Percentiles rank a stretch among this genome's conserved stretches.
These are phyloP conservation scores for Steatornis caripensis DNA, from an alignment of 2,113 vertebrate species.

Conservation along the genomic window DNA sequence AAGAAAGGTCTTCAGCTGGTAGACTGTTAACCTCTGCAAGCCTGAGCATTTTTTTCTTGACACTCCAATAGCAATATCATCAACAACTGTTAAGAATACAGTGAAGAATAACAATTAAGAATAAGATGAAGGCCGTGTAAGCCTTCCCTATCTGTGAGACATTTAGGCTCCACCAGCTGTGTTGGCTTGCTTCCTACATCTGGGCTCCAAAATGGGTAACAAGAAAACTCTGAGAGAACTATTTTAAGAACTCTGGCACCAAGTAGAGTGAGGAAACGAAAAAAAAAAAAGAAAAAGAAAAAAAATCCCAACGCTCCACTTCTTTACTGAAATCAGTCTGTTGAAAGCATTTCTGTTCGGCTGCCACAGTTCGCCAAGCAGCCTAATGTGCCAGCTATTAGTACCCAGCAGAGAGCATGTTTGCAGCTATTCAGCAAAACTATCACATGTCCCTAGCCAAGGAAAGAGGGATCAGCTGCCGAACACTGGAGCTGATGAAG, in stretches of 20 bases:
- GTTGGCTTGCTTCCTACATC: slow-evolving; percentile 66
- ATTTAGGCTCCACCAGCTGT: slow-evolving; percentile 66
- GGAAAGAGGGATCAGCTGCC: slow-evolving; percentile 26
- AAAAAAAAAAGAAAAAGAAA: neutral
- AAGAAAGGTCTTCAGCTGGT: neutral
- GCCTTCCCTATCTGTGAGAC: slow-evolving; percentile 48
- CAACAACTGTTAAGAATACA: neutral
- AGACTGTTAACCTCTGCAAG: neutral
- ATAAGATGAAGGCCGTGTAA: slow-evolving; percentile 33
- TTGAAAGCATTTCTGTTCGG: slow-evolving; percentile 65
- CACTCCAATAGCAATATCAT: slow-evolving; percentile 31
- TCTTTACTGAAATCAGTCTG: slow-evolving; percentile 65
- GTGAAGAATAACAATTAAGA: neutral
- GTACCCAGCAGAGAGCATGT: slow-evolving; percentile 57
- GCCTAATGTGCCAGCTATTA: slow-evolving; percentile 56
- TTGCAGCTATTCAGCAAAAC: slow-evolving; percentile 56
- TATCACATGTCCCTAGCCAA: slow-evolving; percentile 3
- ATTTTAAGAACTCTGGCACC: slow-evolving; percentile 73
- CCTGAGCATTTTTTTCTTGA: neutral
- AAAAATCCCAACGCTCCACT: neutral
- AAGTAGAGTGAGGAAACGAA: neutral
- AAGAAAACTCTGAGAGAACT: slow-evolving; percentile 63
- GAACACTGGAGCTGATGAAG: slow-evolving; percentile 25
- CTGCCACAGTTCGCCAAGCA: slow-evolving; percentile 60
- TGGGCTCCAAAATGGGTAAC: slow-evolving; percentile 64